These are phyloP conservation scores for Falcaria lacertinaria DNA, from an alignment of 2,888 invertebrate genomes.

Conservation along the genomic window DNA sequence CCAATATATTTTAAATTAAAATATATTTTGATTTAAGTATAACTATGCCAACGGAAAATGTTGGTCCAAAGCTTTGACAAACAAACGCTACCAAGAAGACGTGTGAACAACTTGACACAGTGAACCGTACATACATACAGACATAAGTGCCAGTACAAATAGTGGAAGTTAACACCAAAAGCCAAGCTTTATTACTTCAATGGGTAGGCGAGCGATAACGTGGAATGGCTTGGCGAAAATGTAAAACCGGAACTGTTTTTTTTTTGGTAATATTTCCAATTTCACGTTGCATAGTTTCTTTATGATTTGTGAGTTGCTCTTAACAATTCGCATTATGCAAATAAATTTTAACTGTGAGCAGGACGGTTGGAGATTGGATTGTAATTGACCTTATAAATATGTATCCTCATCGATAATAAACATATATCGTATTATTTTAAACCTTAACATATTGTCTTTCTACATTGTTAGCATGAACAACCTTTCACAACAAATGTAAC, in stretches of 20 bases:
- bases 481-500: too few species aligned
- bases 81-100: not conserved
- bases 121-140: constrained; percentile 28
- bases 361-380: too few species aligned
- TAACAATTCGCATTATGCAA: too few species aligned
- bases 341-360: too few species aligned
- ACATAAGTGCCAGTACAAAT: constrained; percentile 30
- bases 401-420: too few species aligned
- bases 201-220: constrained; percentile 2
- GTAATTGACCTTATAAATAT: too few species aligned
- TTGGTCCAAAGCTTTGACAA: constrained; percentile 1
- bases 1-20: too few species aligned
- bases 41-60: not conserved
- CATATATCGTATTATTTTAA: too few species aligned
- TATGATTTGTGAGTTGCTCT: not conserved
- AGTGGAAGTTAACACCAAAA: constrained; percentile 23
- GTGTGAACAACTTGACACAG: constrained; percentile 15
- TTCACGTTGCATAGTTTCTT: not conserved
- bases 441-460: too few species aligned
- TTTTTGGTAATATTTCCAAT: not conserved
- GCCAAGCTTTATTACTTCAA: constrained; percentile 16
- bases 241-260: not conserved
- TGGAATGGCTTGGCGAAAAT: not conserved
- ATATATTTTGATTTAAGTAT: not conserved
- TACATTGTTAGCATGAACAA: too few species aligned